Percentiles rank a stretch among this genome's conserved stretches.
Evolutionary conservation across 2,797 vertebrate species (phyloP).

Genomic region (Brachyrhaphis roseni): DNA sequence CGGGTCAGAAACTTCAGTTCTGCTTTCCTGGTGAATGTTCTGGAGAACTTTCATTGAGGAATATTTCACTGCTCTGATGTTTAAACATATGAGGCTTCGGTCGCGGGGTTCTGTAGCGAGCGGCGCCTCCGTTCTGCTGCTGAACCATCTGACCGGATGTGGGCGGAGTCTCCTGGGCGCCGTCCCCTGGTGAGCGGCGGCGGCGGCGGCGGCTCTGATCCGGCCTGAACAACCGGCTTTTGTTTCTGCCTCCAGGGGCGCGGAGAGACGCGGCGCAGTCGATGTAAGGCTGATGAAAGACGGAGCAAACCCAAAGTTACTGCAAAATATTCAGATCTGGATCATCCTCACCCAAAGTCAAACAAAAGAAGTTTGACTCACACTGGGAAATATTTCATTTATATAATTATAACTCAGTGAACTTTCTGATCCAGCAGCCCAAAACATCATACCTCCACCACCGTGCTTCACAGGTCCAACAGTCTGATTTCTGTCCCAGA

Average conservation of each 20-base stretch:
- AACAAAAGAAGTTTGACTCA: neutral
- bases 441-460: neutral
- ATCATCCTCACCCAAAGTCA: neutral
- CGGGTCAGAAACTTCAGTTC: neutral
- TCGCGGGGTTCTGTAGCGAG: conserved; percentile 62
- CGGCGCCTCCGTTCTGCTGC: conserved; percentile 30
- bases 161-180: conserved; percentile 16
- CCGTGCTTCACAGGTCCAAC: neutral
- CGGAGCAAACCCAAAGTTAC: conserved; percentile 39
- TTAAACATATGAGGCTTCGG: conserved; percentile 22
- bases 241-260: conserved; percentile 42
- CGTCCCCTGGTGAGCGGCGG: conserved; percentile 38
- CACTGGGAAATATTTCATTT: neutral
- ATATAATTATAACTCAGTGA: neutral
- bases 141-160: conserved; percentile 23
- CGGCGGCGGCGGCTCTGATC: conserved; percentile 50
- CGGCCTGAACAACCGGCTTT: conserved; percentile 29
- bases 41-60: neutral
- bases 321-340: neutral
- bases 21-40: neutral
- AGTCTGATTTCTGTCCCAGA: no score
- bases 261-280: conserved; percentile 20
- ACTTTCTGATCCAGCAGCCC: neutral
- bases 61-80: neutral
- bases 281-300: conserved; percentile 75